Evolutionary conservation across 2,113 vertebrate genomes (phyloP).

Genomic region (Pao palembangensis): DNA sequence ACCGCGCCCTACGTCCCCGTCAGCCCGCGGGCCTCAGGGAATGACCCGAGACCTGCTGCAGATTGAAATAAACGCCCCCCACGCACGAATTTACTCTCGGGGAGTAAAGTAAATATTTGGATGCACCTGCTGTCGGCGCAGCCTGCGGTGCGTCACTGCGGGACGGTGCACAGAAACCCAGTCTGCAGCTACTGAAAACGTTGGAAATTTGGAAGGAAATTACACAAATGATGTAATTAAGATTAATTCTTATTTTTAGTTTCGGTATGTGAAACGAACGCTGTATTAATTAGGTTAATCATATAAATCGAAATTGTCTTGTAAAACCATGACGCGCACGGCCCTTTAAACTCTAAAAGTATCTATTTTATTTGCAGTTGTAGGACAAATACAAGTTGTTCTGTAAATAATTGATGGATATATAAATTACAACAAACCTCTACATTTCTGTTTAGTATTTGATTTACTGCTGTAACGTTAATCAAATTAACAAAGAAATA

Average conservation of each 20-base stretch:
- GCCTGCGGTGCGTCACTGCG: too few species aligned
- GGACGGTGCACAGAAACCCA: too few species aligned
- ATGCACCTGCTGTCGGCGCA: slow-evolving; percentile 45
- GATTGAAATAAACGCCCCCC: slow-evolving; percentile 48
- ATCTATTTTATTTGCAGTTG: neutral
- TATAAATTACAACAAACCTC: neutral
- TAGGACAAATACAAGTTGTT: neutral
- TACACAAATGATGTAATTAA: too few species aligned
- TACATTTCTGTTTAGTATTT: neutral
- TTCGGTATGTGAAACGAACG: too few species aligned
- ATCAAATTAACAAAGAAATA: too few species aligned
- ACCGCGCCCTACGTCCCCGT: slow-evolving; percentile 75
- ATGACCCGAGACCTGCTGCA: slow-evolving; percentile 55
- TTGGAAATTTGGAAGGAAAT: neutral
- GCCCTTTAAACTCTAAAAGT: neutral
- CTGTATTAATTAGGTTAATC: too few species aligned
- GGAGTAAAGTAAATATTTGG: slow-evolving; percentile 62
- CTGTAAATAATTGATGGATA: neutral
- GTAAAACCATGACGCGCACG: too few species aligned
- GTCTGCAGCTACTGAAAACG: neutral
- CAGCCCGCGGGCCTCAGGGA: slow-evolving; percentile 71
- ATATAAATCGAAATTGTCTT: too few species aligned
- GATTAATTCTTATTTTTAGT: too few species aligned
- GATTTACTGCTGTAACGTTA: too few species aligned
- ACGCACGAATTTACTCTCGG: slow-evolving; percentile 46